phyloP scores from a whole-genome alignment of 2,797 vertebrate genomes.

The Mastacembelus armatus region DNA sequence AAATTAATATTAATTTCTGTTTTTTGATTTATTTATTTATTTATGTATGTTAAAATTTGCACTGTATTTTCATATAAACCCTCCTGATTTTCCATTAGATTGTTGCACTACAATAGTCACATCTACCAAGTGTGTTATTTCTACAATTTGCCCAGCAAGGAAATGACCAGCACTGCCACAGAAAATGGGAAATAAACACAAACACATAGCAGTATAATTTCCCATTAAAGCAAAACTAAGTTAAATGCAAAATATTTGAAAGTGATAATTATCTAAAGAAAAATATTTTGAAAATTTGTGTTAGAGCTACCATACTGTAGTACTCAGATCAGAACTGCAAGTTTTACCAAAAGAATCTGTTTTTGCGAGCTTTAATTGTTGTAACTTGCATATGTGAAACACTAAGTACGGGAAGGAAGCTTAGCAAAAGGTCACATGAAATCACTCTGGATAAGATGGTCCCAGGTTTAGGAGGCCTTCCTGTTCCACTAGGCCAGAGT shows the following conservation, averaged over 20 bases:
- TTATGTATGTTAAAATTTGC: too few relatives aligned
- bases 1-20: too few relatives aligned
- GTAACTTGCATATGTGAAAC: too few relatives aligned
- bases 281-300: neutral
- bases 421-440: neutral
- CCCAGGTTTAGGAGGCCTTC: slow-evolving; percentile 1
- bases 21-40: too few relatives aligned
- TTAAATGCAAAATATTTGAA: slow-evolving; percentile 30
- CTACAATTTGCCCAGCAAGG: neutral
- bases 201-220: slow-evolving; percentile 34
- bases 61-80: too few relatives aligned
- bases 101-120: too few relatives aligned
- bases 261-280: neutral
- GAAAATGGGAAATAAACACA: slow-evolving; percentile 37
- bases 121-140: too few relatives aligned
- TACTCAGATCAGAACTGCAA: too few relatives aligned
- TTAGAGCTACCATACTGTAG: neutral
- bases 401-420: neutral
- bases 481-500: slow-evolving; percentile 11
- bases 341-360: too few relatives aligned
- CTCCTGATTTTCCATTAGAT: too few relatives aligned
- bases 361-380: too few relatives aligned
- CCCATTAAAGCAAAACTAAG: slow-evolving; percentile 17
- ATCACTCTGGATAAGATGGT: neutral
- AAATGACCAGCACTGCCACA: slow-evolving; percentile 38